A percentile compares a stretch with the other conserved stretches of the same genome.
Evolutionary conservation across 2,797 vertebrate genomes (phyloP).

Genomic region (Coregonus suidteri): DNA sequence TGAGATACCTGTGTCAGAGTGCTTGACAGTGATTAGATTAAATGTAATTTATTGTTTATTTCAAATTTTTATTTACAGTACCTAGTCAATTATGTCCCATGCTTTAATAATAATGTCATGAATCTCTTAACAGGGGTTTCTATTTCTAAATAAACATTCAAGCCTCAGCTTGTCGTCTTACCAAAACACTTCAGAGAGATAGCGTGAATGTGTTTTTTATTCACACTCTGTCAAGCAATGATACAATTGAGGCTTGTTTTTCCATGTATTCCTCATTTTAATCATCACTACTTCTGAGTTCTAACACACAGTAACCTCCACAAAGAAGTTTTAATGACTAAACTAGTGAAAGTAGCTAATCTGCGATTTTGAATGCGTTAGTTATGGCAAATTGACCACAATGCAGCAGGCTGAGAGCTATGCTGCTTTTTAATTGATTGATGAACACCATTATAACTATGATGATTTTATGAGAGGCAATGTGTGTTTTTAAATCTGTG

Average conservation of each 20-base stretch:
- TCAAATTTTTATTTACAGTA: background rate
- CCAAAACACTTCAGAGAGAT: too few species aligned
- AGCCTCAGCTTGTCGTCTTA: too few species aligned
- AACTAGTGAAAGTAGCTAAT: conserved; percentile 36
- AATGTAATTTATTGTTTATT: background rate
- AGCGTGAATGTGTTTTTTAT: too few species aligned
- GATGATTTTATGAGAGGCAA: conserved; percentile 34
- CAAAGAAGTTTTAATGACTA: conserved; percentile 49
- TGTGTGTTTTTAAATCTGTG: conserved; percentile 38
- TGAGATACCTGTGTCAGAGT: background rate
- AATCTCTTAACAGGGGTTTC: too few species aligned
- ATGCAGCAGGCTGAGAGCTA: conserved; percentile 17
- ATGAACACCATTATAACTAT: conserved; percentile 49
- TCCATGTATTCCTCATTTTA: conserved; percentile 43
- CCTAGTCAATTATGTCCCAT: background rate
- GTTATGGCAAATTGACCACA: conserved; percentile 56
- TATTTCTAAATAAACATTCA: too few species aligned
- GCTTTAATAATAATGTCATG: too few species aligned
- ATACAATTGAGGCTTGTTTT: conserved; percentile 35
- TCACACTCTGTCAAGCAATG: conserved; percentile 11
- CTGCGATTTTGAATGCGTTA: conserved; percentile 53
- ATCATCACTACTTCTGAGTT: conserved; percentile 20
- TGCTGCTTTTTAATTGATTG: conserved; percentile 54
- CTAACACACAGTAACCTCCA: conserved; percentile 46
- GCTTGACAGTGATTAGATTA: background rate